Conservation (phyloP, 2,888 invertebrate species). For the Parasteatoda lunata region DNA sequence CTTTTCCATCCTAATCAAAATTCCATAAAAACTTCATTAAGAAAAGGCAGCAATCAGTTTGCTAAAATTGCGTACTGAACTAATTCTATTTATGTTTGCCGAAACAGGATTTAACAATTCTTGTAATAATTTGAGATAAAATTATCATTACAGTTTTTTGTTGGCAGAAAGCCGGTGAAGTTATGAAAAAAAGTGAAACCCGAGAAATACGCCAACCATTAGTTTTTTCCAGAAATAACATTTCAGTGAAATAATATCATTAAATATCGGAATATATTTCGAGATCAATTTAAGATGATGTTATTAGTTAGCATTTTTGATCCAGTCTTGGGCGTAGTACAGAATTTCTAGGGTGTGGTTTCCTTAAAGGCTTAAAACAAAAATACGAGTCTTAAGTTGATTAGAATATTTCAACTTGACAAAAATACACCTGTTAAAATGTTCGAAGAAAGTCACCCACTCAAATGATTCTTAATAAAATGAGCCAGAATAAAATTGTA, state of each 20-base stretch:
- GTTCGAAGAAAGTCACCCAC: background rate
- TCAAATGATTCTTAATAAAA: background rate
- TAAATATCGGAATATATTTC: conserved; percentile 13
- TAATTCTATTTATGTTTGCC: no score
- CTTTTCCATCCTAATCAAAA: no score
- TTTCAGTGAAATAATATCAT: conserved; percentile 7
- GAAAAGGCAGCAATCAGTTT: no score
- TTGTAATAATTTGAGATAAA: no score
- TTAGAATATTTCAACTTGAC: conserved; percentile 17
- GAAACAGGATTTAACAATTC: no score
- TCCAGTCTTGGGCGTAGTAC: conserved; percentile 50
- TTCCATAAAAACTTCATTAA: no score
- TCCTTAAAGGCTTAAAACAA: conserved; percentile 47
- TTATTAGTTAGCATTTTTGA: conserved; percentile 58
- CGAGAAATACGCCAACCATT: background rate
- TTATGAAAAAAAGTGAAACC: no score
- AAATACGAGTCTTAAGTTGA: conserved; percentile 30
- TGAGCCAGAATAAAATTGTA: no score
- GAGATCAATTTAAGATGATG: conserved; percentile 34
- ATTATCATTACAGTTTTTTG: no score
- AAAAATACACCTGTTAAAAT: conserved; percentile 27
- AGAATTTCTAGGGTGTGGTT: conserved; percentile 46
- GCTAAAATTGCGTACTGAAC: no score
- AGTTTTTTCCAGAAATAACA: background rate
- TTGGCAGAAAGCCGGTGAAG: no score